These are phyloP conservation scores for Erythrocebus patas DNA, from an alignment of 2,113 vertebrate genomes.

Conservation along the genomic window DNA sequence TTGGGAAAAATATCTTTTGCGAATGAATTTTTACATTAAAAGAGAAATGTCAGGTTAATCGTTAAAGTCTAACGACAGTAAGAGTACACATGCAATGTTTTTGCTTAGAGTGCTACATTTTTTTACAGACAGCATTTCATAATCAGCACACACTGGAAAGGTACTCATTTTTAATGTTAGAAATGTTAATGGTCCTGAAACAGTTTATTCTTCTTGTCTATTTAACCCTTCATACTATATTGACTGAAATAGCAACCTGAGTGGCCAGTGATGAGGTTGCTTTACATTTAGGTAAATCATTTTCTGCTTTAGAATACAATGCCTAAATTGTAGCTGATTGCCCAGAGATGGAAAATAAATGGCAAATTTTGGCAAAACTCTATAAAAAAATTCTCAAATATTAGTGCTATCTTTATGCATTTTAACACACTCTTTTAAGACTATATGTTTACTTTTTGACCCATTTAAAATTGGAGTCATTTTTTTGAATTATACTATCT, in stretches of 20 bases:
- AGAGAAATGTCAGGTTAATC: constrained; percentile 51
- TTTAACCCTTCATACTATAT: neutral
- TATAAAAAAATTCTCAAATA: constrained; percentile 64
- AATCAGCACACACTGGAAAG: neutral
- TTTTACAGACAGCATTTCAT: constrained; percentile 52
- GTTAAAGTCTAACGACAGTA: constrained; percentile 49
- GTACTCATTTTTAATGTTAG: constrained; percentile 52
- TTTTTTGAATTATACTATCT: constrained; percentile 70
- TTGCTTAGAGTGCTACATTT: constrained; percentile 12
- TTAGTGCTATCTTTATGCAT: constrained; percentile 58
- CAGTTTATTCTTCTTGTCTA: constrained; percentile 49
- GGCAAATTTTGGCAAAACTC: constrained; percentile 68
- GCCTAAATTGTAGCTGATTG: constrained; percentile 71
- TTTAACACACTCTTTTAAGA: constrained; percentile 65
- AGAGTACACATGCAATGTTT: constrained; percentile 34
- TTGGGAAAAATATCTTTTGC: constrained; percentile 24
- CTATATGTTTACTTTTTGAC: constrained; percentile 78
- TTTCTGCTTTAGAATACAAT: constrained; percentile 70
- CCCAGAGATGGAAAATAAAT: constrained; percentile 74
- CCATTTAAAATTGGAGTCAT: constrained; percentile 74
- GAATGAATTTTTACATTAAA: constrained; percentile 61
- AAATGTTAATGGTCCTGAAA: constrained; percentile 54
- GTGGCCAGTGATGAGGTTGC: neutral
- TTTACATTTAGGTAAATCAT: constrained; percentile 57
- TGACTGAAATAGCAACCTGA: neutral